These are phyloP conservation scores for Sipha flava DNA, from an alignment of 1,140 invertebrate genomes.

Conservation along the genomic window DNA sequence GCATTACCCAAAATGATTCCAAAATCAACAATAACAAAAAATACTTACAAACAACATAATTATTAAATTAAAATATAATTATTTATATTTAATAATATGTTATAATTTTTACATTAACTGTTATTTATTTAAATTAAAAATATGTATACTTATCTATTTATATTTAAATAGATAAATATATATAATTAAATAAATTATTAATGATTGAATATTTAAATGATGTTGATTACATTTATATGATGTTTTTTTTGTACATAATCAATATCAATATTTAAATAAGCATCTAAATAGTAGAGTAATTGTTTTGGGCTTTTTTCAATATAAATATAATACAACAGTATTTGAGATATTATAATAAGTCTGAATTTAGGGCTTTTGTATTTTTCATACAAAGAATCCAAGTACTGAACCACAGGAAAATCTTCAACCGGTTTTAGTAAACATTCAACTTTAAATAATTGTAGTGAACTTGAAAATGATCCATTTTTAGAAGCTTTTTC, in stretches of 20 bases:
- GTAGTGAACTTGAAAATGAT: not conserved
- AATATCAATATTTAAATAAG: not conserved
- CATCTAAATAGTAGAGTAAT: not conserved
- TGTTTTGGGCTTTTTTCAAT: not conserved
- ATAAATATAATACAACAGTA: not conserved
- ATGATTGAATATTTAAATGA: not conserved
- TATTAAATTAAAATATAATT: no score
- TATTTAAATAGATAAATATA: not conserved
- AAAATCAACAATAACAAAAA: no score
- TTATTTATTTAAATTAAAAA: no score
- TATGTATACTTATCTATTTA: no score
- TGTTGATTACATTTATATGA: not conserved
- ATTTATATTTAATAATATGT: no score
- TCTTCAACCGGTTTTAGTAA: not conserved
- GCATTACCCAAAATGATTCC: no score
- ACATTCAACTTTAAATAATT: not conserved
- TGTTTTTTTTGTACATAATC: not conserved
- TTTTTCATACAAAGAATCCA: not conserved
- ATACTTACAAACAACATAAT: no score
- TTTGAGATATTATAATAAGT: constrained; percentile 2
- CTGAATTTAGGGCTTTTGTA: not conserved
- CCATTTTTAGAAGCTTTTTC: not conserved
- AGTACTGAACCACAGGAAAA: not conserved
- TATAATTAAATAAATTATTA: no score
- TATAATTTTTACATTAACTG: no score